Evolutionary conservation across 2,888 invertebrate species (phyloP), one percentile per base, ranked within the genome.

Genomic region (Lordiphosa fenestrarum): DNA sequence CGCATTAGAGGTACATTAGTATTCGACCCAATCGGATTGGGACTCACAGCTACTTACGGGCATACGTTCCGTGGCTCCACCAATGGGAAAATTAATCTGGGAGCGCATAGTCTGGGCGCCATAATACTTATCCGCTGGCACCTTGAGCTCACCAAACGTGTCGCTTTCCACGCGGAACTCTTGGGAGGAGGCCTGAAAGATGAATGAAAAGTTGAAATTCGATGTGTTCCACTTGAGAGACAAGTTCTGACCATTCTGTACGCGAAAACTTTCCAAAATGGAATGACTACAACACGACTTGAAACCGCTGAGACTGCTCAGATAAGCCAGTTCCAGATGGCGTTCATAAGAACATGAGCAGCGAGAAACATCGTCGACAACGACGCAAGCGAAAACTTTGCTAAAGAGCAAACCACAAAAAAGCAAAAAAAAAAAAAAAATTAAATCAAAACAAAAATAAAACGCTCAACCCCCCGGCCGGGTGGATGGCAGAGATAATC

Each of bases 21-120:
- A n/a, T n/a, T 7, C 1, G 33, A 15, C 30, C 12, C 13, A n/a
- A 10, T 35, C 1, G 9, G 7, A 39, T 13, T 19, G 9, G 3
- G 3, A 30, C 9, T 3, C n/a, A 10, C 9, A 4, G 7, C 9
- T 1, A 89, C 92, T 92, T 91, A 98, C 98, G 66, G 99, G 99
- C 98, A 99, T 99, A 69, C 96, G 92, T 90, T 99, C 99, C 60
- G 93, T 93, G 54, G 93, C 91, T 13, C 96, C 98, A 21, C 99
- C 99, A 87, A 99, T 99, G 41, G 98, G 96, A 90, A 99, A 99
- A 91, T 99, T 99, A 89, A 96, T 95, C 68, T 96, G 92, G 4
- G 98, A 98, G 69, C 99, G 91, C 66, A 98, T 94, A 9, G 99
- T 99, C 90, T 99, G 98, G 0, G 97, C 96, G 50, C 99, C 99